phyloP scores from a whole-genome alignment of 2,797 vertebrate genomes.

The Picus viridis region DNA sequence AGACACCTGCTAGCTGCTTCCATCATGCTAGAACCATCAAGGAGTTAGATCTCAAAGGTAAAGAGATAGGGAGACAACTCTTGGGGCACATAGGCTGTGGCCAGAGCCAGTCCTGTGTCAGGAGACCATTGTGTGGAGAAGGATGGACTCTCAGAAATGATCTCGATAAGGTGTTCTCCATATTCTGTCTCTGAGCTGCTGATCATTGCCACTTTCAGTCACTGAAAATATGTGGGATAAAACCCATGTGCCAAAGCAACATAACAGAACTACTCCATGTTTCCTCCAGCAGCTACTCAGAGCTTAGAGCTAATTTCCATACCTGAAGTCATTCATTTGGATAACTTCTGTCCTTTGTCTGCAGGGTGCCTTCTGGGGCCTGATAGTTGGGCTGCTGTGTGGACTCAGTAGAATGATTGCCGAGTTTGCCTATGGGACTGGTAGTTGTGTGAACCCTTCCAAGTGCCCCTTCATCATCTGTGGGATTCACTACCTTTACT shows the following conservation, averaged over 20 bases:
- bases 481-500: slow-evolving; percentile 95
- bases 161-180: not conserved
- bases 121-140: not conserved
- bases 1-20: not conserved
- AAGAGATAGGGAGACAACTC: not conserved
- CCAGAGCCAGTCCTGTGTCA: not conserved
- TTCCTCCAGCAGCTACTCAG: not conserved
- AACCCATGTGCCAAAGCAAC: not conserved
- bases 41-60: not conserved
- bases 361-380: slow-evolving; percentile 94
- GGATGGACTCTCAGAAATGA: not conserved
- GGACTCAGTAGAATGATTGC: slow-evolving; percentile 90
- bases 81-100: not conserved
- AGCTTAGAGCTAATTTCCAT: not conserved
- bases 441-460: slow-evolving; percentile 86
- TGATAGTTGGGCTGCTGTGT: slow-evolving; percentile 84
- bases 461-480: slow-evolving; percentile 92
- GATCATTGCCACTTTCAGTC: not conserved
- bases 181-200: not conserved
- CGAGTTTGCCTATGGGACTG: slow-evolving; percentile 91
- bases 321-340: not conserved
- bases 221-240: not conserved
- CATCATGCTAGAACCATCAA: not conserved
- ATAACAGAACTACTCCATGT: not conserved
- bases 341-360: not conserved